Evolutionary conservation across 2,888 invertebrate species (phyloP), one percentile per base, ranked within the genome.

Genomic region (Tortricodes alternella): DNA sequence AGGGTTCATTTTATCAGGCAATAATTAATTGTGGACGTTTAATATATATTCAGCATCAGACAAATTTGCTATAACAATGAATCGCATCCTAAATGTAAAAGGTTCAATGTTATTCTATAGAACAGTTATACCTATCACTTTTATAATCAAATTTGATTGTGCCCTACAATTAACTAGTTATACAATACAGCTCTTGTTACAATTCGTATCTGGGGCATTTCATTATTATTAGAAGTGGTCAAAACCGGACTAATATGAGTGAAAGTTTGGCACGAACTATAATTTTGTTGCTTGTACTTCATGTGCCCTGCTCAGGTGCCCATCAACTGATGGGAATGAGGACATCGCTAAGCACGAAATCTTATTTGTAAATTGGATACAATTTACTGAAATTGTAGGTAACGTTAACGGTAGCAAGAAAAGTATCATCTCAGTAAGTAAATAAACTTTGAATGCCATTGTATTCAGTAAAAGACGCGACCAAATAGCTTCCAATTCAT

Each of bases 191-290:
- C 18, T 48, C 37, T 49, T 48, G 41, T 53, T 29, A 50, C 37
- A 32, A 56, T 43, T 49, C 34, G 35, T 50, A 56, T 56, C 23
- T 50, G 32, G 50, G 44, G 44, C 56, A 64, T 65, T 60, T 51
- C 52, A 65, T 68, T 70, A 65, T 68, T 48, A 57, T 70, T n/a
- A n/a, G n/a, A 71, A 74, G 64, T 51, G 67, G 66, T 68, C 68
- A 70, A 74, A 73, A 67, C 69, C 63, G 63, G 64, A 70, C 72
- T 67, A 63, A 56, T 61, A 69, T 50, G 53, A 77, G 80, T 73
- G 80, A 80, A 80, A 80, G 80, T 76, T 56, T 32, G 29, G 16
- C 49, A 16, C 43, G 4, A 37, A 56, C 49, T 43, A 50, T 56
- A 44, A 56, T 56, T 37, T 44, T 50, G 41, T 56, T 49, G 23